A percentile compares a stretch with the other conserved stretches of the same genome.
Conservation (phyloP, 1,140 invertebrate species). For the Drosophila ercepeae region DNA sequence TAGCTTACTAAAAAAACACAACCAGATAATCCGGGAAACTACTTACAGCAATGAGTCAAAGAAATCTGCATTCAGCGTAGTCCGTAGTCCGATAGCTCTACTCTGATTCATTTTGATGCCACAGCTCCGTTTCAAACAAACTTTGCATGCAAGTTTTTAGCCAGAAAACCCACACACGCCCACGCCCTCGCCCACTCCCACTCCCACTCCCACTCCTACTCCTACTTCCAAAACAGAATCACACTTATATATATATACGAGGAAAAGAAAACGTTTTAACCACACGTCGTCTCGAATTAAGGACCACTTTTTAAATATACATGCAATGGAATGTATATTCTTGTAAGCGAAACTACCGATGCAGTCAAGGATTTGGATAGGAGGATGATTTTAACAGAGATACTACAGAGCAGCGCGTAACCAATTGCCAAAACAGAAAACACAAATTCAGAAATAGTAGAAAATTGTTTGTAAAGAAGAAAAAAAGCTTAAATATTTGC, state of each 20-base stretch:
- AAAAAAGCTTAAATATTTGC: slow-evolving; percentile 45
- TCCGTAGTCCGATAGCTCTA: slow-evolving; percentile 42
- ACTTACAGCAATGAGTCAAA: slow-evolving; percentile 45
- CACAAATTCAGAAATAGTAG: slow-evolving; percentile 40
- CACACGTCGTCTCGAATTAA: slow-evolving; percentile 77
- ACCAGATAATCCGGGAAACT: slow-evolving; percentile 29
- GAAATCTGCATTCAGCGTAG: slow-evolving; percentile 53
- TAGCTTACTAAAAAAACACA: slow-evolving; percentile 72
- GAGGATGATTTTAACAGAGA: slow-evolving; percentile 67
- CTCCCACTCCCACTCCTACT: too few relatives aligned
- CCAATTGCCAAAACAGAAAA: slow-evolving; percentile 79
- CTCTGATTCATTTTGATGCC: slow-evolving; percentile 38
- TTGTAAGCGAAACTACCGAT: slow-evolving; percentile 69
- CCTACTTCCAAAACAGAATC: slow-evolving; percentile 13
- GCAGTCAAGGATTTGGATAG: slow-evolving; percentile 76
- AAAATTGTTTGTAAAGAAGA: slow-evolving; percentile 49
- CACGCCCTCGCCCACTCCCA: too few relatives aligned
- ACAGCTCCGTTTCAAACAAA: slow-evolving; percentile 24
- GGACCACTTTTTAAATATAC: slow-evolving; percentile 79
- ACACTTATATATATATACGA: slow-evolving; percentile 25
- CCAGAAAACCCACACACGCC: slow-evolving; percentile 6
- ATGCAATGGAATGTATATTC: slow-evolving; percentile 56
- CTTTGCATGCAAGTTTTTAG: slow-evolving; percentile 56
- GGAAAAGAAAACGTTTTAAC: slow-evolving; percentile 58
- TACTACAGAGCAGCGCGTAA: slow-evolving; percentile 59